phyloP scores from a whole-genome alignment of 2,113 vertebrate genomes.

The Cranoglanis bouderius region DNA sequence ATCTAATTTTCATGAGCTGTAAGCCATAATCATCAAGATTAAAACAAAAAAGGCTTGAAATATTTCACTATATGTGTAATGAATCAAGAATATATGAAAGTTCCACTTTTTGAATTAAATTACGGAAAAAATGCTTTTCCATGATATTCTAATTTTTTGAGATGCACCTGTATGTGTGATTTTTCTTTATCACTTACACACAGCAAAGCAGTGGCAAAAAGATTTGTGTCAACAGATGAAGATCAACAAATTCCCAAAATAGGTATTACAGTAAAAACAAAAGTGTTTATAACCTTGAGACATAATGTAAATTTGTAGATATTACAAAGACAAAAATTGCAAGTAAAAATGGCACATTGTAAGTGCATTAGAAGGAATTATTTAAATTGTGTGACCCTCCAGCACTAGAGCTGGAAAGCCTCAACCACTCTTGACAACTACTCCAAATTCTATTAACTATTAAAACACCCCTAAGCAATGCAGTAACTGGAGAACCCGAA shows the following conservation, averaged over 20 bases:
- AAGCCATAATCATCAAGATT: no score
- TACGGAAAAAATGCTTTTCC: no score
- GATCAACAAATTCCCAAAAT: not conserved
- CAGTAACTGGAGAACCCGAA: not conserved
- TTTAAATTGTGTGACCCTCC: not conserved
- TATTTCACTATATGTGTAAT: no score
- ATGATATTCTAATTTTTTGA: no score
- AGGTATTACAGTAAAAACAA: not conserved
- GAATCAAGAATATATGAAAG: no score
- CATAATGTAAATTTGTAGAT: not conserved
- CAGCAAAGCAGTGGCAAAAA: not conserved
- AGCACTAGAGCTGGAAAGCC: not conserved
- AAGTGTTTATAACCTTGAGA: not conserved
- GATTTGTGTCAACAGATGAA: not conserved
- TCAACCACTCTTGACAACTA: not conserved
- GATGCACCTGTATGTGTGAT: no score
- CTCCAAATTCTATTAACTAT: constrained; percentile 6
- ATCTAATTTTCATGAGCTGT: no score
- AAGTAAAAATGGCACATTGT: not conserved
- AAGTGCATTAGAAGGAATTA: not conserved
- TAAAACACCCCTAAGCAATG: not conserved
- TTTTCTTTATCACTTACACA: not conserved
- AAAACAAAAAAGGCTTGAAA: no score
- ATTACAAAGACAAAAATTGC: not conserved
- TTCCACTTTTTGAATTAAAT: no score